Evolutionary conservation across 2,113 vertebrate species (phyloP).

Genomic region (Axis porcinus): DNA sequence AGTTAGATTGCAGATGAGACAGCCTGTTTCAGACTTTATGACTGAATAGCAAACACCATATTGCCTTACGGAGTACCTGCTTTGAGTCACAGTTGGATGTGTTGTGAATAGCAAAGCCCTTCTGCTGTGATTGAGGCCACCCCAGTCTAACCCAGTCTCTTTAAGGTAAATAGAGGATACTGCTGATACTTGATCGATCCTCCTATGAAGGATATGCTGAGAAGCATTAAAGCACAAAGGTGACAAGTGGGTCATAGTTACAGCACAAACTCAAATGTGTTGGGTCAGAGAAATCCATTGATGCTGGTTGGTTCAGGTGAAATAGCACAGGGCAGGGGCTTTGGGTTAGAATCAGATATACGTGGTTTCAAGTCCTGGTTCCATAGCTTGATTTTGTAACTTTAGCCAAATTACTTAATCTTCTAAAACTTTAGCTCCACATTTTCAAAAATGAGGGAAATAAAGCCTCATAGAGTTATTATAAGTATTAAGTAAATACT

Average conservation of each 20-base stretch:
- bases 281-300: neutral
- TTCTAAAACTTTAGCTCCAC: neutral
- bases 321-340: neutral
- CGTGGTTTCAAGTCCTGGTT: neutral
- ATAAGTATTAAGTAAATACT: neutral
- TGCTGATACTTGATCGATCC: neutral
- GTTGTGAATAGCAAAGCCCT: neutral
- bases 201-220: neutral
- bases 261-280: neutral
- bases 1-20: neutral
- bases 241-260: neutral
- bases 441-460: conserved; percentile 4
- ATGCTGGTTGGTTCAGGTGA: neutral
- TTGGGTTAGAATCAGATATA: neutral
- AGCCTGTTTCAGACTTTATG: neutral
- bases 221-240: neutral
- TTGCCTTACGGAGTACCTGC: neutral
- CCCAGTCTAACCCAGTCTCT: neutral
- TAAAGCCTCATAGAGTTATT: neutral
- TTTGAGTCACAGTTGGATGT: neutral
- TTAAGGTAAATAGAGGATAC: neutral
- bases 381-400: neutral
- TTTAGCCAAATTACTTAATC: neutral
- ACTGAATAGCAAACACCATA: neutral
- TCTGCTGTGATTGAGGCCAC: neutral